phyloP scores from a whole-genome alignment of 2,113 vertebrate genomes.

The Paracanthobrama guichenoti region DNA sequence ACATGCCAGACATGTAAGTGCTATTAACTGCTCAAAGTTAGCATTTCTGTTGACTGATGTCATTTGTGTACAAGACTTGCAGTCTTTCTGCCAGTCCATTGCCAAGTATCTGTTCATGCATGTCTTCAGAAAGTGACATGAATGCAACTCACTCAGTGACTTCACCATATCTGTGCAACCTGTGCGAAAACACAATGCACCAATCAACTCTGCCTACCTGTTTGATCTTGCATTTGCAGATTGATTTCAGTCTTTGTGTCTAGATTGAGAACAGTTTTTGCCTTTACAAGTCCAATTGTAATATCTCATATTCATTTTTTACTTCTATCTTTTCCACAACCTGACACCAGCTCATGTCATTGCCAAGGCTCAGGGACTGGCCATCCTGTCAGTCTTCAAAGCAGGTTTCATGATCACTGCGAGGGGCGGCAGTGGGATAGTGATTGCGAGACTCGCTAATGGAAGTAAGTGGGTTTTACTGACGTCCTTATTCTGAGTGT shows the following conservation, averaged over 20 bases:
- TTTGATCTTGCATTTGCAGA: conserved; percentile 28
- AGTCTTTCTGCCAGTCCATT: conserved; percentile 15
- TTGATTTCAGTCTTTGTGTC: not conserved
- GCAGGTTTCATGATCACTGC: conserved; percentile 95
- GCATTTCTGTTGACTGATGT: conserved; percentile 44
- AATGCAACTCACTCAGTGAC: conserved; percentile 22
- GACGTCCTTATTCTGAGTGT: not conserved
- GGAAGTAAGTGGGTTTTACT: conserved; percentile 81
- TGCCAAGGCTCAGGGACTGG: conserved; percentile 93
- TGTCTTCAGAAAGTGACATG: conserved; percentile 34
- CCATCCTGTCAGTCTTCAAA: conserved; percentile 91
- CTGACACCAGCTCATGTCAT: conserved; percentile 85
- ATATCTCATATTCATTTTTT: not conserved
- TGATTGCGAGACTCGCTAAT: conserved; percentile 85
- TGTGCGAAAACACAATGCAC: conserved; percentile 23
- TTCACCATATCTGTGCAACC: conserved; percentile 10
- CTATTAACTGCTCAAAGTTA: conserved; percentile 13
- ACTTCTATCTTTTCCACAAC: not conserved
- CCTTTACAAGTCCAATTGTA: not conserved
- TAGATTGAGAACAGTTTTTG: not conserved
- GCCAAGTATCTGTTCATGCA: conserved; percentile 45
- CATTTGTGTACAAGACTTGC: conserved; percentile 28
- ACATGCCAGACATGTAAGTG: not conserved
- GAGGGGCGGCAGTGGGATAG: conserved; percentile 91
- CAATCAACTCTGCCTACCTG: conserved; percentile 16